A percentile compares a stretch with the other conserved stretches of the same genome.
Conservation (phyloP, 2,888 invertebrate genomes). For the Drosophila mercatorum region DNA sequence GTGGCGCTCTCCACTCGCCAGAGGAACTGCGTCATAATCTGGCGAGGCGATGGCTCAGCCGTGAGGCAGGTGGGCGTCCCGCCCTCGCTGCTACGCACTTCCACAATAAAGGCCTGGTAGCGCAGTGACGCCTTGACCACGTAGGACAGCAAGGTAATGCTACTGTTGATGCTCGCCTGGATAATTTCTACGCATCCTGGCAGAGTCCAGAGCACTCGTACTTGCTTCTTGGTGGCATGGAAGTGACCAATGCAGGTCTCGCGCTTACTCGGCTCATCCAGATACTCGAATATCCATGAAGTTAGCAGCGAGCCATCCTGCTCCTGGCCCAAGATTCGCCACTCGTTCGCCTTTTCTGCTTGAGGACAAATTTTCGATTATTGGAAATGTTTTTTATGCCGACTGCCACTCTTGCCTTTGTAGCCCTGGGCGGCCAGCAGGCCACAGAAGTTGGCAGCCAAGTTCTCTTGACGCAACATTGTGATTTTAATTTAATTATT, state of each 20-base stretch:
- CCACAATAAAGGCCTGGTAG: conserved; percentile 88
- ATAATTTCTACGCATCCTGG: conserved; percentile 87
- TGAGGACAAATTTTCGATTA: background rate
- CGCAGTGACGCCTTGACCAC: conserved; percentile 86
- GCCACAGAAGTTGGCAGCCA: conserved; percentile 85
- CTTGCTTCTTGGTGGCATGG: conserved; percentile 86
- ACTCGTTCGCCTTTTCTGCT: conserved; percentile 88
- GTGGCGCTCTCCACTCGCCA: conserved; percentile 81
- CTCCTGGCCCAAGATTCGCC: conserved; percentile 93
- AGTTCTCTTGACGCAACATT: conserved; percentile 84
- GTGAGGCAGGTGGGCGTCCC: conserved; percentile 52
- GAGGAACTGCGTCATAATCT: conserved; percentile 91
- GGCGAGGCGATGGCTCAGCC: conserved; percentile 88
- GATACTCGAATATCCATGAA: conserved; percentile 87
- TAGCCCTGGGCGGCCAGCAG: conserved; percentile 82
- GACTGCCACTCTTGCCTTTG: conserved; percentile 67
- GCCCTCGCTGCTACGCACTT: conserved; percentile 82
- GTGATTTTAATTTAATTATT: conserved; percentile 53
- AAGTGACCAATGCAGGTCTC: conserved; percentile 87
- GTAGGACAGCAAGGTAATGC: conserved; percentile 88
- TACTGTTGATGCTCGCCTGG: conserved; percentile 91
- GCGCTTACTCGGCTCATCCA: conserved; percentile 62
- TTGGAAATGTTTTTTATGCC: background rate
- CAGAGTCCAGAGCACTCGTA: conserved; percentile 88
- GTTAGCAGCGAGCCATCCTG: conserved; percentile 90